Base-by-base conservation (phyloP, 2,888 invertebrate species). In the Bibio marci region DNA sequence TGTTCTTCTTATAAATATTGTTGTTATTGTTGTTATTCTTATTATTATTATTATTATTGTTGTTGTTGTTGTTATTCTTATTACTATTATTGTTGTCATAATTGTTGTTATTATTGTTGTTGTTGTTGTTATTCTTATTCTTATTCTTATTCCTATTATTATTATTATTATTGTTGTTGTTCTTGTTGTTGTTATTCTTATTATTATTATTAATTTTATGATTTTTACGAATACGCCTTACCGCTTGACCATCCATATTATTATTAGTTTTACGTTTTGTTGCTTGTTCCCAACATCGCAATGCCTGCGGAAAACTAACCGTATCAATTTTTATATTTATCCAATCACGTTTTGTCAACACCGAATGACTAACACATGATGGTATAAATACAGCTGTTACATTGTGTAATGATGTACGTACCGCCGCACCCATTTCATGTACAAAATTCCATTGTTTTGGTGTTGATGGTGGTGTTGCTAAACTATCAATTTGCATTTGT, bases 361-460 rank as follows among this genome's bases (percentile, higher is more conserved):
- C 79, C 0, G 87, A 83, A 60, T 94, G 92, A 0, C 91, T 87
- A 38, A 94, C 79, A 57, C 92, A 94, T 4, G 90, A 85, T 3
- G 92, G 91, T 0, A 91, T 90, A 56, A 92, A 92, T 3, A 86
- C 81, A 1, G 88, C 85, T 47, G 83, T 78, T 11, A 91, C 88
- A 54, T 82, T 80, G 47, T 77, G 71, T 48, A 92, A 70, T 19
- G 90, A 85, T 41, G 75, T 71, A 25, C 87, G 71, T 42, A 90
- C 64, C 22, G 86, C 81, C 43, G 83, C 77, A 1, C 91, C 91
- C 66, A 90, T 82, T 53, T 80, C 77, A 55, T 91, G 87, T 43
- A 92, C 87, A 51, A 87, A 87, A 50, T 90, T 83, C 91, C 91
- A 92, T 52, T 92, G 91, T 42, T 82, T 78, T 39, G 85, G 80